Evolutionary conservation across 2,888 invertebrate genomes (phyloP).

Genomic region (Agrenia bidenticulata): DNA sequence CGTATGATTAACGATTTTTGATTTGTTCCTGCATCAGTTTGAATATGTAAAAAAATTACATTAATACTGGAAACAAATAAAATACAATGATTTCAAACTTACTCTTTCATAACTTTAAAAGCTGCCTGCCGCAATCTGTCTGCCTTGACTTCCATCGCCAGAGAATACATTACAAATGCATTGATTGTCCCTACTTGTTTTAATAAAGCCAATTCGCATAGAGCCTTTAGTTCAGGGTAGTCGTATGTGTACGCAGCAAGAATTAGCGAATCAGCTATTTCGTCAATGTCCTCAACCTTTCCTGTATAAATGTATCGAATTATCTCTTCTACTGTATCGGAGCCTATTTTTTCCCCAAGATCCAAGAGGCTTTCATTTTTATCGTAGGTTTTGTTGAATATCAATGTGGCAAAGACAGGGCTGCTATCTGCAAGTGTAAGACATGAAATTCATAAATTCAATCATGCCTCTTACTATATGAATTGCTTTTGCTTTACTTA

Average conservation of each 20-base stretch:
- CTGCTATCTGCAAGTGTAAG: constrained; percentile 36
- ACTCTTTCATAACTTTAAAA: constrained; percentile 46
- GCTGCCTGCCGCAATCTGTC: constrained; percentile 34
- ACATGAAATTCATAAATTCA: not conserved
- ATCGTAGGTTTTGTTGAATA: constrained; percentile 26
- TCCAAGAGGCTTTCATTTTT: constrained; percentile 31
- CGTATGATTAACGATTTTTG: constrained; percentile 41
- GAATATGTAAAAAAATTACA: not conserved
- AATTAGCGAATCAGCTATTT: constrained; percentile 35
- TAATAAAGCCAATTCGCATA: constrained; percentile 39
- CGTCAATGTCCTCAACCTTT: constrained; percentile 34
- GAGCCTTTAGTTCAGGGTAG: constrained; percentile 37
- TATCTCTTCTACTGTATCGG: constrained; percentile 39
- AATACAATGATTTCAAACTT: not conserved
- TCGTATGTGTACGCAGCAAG: constrained; percentile 36
- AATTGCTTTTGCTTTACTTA: constrained; percentile 23
- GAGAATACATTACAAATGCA: constrained; percentile 43
- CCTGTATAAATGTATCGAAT: constrained; percentile 48
- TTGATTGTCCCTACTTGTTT: constrained; percentile 35
- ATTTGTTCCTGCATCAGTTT: constrained; percentile 38
- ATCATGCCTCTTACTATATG: no score
- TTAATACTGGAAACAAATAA: not conserved
- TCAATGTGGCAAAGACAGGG: constrained; percentile 39
- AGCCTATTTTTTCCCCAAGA: constrained; percentile 30
- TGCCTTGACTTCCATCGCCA: constrained; percentile 37